A percentile compares a stretch with the other conserved stretches of the same genome.
Evolutionary conservation across 35 echinoderm and acorn worm species (phyloP).

Genomic region (Patiria miniata): DNA sequence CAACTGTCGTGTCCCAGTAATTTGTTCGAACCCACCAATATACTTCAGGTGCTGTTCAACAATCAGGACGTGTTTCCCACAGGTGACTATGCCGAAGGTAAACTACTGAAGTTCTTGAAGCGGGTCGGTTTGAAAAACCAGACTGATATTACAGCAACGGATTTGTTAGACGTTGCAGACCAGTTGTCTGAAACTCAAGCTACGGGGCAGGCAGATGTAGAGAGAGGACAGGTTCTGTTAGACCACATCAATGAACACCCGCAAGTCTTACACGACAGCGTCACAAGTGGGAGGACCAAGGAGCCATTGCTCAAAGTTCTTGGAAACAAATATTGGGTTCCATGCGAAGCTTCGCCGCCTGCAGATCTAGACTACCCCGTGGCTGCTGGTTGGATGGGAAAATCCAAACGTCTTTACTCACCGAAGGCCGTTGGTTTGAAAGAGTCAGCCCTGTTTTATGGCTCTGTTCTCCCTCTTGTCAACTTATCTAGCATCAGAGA

Average conservation of each 20-base stretch:
- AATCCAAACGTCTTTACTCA: not conserved
- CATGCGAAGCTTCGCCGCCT: not conserved
- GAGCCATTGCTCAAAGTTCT: not conserved
- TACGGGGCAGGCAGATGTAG: not conserved
- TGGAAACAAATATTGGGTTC: not conserved
- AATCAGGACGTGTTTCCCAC: not conserved
- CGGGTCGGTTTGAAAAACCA: not conserved
- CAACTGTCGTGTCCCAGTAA: not conserved
- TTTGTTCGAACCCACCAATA: not conserved
- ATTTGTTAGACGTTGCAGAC: not conserved
- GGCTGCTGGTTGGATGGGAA: constrained; percentile 8
- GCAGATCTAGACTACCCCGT: not conserved
- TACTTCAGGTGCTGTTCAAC: not conserved
- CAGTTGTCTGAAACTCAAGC: not conserved
- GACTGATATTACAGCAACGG: not conserved
- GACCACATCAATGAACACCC: constrained; percentile 14
- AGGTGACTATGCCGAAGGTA: not conserved
- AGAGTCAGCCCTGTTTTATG: not conserved
- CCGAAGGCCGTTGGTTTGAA: not conserved
- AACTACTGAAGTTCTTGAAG: not conserved
- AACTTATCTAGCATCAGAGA: not conserved
- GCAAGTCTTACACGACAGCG: not conserved
- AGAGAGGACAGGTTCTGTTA: not conserved
- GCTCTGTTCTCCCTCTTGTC: constrained; percentile 16
- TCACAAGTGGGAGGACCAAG: not conserved